A percentile compares a stretch with the other conserved stretches of the same genome.
Evolutionary conservation across 2,113 vertebrate species (phyloP).

Genomic region (Kobus ellipsiprymnus): DNA sequence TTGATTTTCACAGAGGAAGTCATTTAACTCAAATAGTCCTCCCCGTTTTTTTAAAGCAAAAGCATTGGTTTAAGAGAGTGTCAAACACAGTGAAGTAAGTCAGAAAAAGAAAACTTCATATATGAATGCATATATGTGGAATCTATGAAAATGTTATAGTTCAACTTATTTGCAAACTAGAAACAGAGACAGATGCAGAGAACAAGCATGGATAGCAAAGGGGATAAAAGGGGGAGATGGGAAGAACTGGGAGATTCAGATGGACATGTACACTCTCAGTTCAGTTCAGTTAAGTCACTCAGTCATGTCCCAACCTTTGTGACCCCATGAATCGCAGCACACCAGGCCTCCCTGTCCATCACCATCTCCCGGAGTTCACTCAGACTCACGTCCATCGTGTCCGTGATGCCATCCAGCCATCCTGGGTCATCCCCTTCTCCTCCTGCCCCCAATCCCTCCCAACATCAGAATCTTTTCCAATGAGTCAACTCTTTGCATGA

Average conservation of each 20-base stretch:
- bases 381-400: too few relatives aligned
- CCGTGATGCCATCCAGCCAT: too few relatives aligned
- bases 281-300: too few relatives aligned
- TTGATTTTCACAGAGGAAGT: neutral
- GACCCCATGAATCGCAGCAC: too few relatives aligned
- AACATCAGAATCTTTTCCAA: too few relatives aligned
- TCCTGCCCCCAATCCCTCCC: too few relatives aligned
- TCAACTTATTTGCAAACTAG: neutral
- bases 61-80: neutral
- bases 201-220: neutral
- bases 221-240: neutral
- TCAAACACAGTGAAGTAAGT: neutral
- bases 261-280: neutral
- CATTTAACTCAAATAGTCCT: neutral
- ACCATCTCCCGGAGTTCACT: too few relatives aligned
- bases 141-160: neutral
- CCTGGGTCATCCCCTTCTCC: too few relatives aligned
- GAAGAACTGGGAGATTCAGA: neutral
- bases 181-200: neutral
- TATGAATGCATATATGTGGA: neutral
- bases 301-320: too few relatives aligned
- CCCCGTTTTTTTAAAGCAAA: neutral
- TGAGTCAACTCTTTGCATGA: too few relatives aligned
- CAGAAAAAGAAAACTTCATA: neutral
- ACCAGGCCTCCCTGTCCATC: too few relatives aligned